These are phyloP conservation scores for Herpailurus yagouaroundi DNA, from an alignment of 2,113 vertebrate species.

Conservation along the genomic window DNA sequence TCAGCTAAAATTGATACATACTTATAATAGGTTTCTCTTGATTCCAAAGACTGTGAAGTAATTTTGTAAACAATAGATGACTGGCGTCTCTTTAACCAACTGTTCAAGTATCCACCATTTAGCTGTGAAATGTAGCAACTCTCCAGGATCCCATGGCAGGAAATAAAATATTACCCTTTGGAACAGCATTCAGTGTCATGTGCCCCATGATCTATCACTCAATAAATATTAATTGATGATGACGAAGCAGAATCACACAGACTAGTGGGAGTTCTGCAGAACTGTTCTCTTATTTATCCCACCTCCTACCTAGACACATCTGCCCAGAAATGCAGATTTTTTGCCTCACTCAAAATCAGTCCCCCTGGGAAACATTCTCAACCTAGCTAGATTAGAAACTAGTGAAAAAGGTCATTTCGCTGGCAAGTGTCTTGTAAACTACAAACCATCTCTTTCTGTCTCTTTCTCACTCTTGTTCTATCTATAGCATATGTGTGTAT, in stretches of 20 bases:
- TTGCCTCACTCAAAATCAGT: background rate
- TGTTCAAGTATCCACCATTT: slow-evolving; percentile 57
- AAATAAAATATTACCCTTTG: slow-evolving; percentile 66
- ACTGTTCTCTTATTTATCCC: slow-evolving; percentile 43
- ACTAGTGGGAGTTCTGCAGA: slow-evolving; percentile 21
- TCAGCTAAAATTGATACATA: slow-evolving; percentile 24
- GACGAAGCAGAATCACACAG: slow-evolving; percentile 67
- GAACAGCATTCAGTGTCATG: slow-evolving; percentile 11
- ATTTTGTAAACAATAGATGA: slow-evolving; percentile 65
- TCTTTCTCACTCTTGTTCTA: background rate
- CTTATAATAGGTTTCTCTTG: background rate
- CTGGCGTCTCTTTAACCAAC: slow-evolving; percentile 55
- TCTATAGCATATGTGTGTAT: background rate
- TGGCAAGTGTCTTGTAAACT: slow-evolving; percentile 29
- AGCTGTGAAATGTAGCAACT: slow-evolving; percentile 70
- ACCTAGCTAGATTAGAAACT: slow-evolving; percentile 43
- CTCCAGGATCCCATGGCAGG: slow-evolving; percentile 55
- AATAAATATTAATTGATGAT: slow-evolving; percentile 74
- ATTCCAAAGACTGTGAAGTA: background rate
- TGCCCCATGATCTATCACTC: slow-evolving; percentile 61
- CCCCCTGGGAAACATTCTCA: slow-evolving; percentile 7
- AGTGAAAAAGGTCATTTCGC: slow-evolving; percentile 30
- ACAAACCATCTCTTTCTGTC: background rate
- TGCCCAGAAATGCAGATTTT: slow-evolving; percentile 48
- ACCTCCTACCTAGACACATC: slow-evolving; percentile 73